phyloP scores from a whole-genome alignment of 1,140 invertebrate species.

The Nebria ingens region DNA sequence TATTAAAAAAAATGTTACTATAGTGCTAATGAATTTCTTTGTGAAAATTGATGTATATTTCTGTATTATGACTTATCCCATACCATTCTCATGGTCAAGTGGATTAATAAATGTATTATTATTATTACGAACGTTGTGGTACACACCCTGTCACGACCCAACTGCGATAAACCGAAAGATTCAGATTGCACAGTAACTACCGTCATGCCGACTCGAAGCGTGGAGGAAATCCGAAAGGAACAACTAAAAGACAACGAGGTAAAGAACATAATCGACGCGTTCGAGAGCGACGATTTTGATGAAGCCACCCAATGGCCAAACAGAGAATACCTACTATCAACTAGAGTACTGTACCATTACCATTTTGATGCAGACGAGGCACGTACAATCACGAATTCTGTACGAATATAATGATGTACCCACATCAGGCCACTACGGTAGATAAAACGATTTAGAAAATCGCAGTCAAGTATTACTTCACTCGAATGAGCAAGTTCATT shows the following conservation, averaged over 20 bases:
- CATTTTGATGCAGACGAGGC: constrained; percentile 17
- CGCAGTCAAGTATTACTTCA: constrained; percentile 20
- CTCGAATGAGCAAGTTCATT: constrained; percentile 12
- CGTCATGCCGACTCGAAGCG: constrained; percentile 16
- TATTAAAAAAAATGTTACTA: too few species aligned
- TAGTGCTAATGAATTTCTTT: too few species aligned
- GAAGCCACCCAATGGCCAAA: constrained; percentile 13
- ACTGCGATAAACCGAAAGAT: not conserved
- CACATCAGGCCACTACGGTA: constrained; percentile 18
- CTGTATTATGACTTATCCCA: too few species aligned
- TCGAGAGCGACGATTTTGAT: constrained; percentile 14
- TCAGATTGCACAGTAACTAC: constrained; percentile 10
- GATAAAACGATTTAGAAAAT: constrained; percentile 22
- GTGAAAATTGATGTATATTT: too few species aligned
- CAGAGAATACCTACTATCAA: constrained; percentile 18
- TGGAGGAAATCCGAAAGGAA: constrained; percentile 16
- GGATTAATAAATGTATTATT: too few species aligned
- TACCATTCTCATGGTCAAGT: too few species aligned
- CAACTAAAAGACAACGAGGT: constrained; percentile 21
- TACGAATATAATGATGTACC: constrained; percentile 15
- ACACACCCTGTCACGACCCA: not conserved
- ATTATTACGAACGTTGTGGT: constrained; percentile 21
- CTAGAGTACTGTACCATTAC: constrained; percentile 22
- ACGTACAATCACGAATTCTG: constrained; percentile 3
- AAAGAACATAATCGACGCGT: constrained; percentile 16